Base-by-base conservation (phyloP, 2,113 vertebrate genomes). In the Coptodon rendalli region DNA sequence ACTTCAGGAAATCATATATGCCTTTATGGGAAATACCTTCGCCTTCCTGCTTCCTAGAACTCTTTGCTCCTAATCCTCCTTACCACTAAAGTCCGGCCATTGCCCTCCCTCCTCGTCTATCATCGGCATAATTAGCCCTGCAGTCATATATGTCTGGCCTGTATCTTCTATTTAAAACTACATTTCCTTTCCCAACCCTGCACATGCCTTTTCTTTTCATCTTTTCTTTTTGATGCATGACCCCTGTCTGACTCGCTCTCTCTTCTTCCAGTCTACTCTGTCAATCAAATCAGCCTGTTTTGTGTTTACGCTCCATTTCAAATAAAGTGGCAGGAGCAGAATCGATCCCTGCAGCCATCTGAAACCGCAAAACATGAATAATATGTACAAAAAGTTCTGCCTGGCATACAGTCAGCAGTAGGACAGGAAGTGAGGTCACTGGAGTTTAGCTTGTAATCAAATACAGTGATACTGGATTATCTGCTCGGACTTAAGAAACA, bases 231-330 rank as follows among this genome's bases (percentile, higher is more conserved):
- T 38, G 6, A 22, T 80, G 59, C 19, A 73, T 86, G 43, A 80
- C 4, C 17, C 24, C 45, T 53, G 13, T 73, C 27, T 71, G 84
- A 36, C 38, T 63, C 36, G 19, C 82, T 86, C 63, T 80, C 85
- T 83, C 79, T 87, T 66, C 83, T 84, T 88, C 86, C 85, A 83
- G 88, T 87, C 61, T 81, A 78, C 48, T 54, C 82, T 93, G 93
- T 95, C 95, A 94, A 92, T 95, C 94, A 94, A 89, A 91, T 93
- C 17, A 91, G 88, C 56, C 91, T 92, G 92, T 89, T 94, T 93
- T 89, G 53, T 92, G 87, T 90, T 80, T 84, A 84, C 6, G 68
- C 76, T 86, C 36, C 6, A 82, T 89, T 91, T 90, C 29, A 89
- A 86, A 83, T 80, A 22, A 91, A 91, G 91, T 86, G 22, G 57